Base-by-base conservation (phyloP, 1,140 invertebrate species). In the Phenacoccus solenopsis region DNA sequence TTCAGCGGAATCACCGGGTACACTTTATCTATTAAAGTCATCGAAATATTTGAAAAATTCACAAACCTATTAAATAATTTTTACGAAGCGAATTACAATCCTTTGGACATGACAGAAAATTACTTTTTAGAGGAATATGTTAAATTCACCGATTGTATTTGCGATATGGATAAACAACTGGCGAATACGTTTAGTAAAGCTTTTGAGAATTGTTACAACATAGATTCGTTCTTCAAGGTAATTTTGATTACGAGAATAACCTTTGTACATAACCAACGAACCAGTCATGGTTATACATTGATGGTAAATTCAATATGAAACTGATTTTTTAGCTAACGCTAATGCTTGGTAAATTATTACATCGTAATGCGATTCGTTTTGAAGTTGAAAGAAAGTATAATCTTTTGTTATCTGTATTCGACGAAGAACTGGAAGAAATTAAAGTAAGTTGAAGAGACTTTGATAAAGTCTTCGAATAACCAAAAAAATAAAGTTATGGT, bases 1-100 rank as follows among this genome's bases (percentile, higher is more conserved):
- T 84, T 94, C 72, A 87, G 86, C 68, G 90, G 91, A 0, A 80
- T 91, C 16, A 84, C 88, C 77, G 89, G 90, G 20, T 86, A 87
- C 75, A 82, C 80, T 59, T 80, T 92, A 16, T 81, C 80, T 76
- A 75, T 35, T 72, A 80, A 76, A 78, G 76, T 85, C 76, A 72
- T 78, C 2, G 71, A 81, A 3, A 82, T 90, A 49, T 84, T 85
- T 75, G 86, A 90, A 20, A 86, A 91, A 67, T 96, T 94, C 77
- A 82, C 84, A 2, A 82, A 85, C 68, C 79, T 82, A 0, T 90
- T 90, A 76, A 83, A 81, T 71, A 80, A 86, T 61, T 88, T 93
- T 73, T 81, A 83, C 27, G 86, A 86, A 56, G 86, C 87, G 30
- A 80, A 84, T 1, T 87, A 87, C 72, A 87, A 90, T 73, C 81